Evolutionary conservation across 1,140 invertebrate species (phyloP).

Genomic region (Drosophila pachea): DNA sequence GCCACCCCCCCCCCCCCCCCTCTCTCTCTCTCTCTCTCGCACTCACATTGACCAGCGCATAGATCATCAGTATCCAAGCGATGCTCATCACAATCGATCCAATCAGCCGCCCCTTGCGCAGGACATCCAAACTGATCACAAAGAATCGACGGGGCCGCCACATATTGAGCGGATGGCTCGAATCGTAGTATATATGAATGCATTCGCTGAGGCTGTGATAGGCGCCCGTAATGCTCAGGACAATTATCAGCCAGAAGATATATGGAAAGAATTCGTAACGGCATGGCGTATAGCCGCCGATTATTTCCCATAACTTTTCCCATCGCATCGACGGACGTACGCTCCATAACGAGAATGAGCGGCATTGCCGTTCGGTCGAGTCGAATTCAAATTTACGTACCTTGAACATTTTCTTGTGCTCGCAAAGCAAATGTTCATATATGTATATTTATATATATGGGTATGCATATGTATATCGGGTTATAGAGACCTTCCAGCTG

Average conservation of each 20-base stretch:
- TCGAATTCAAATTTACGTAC: background rate
- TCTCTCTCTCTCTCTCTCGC: too few species aligned
- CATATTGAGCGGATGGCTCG: slow-evolving; percentile 7
- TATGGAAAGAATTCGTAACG: slow-evolving; percentile 29
- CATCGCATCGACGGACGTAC: slow-evolving; percentile 3
- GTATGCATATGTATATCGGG: background rate
- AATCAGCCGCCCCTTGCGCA: slow-evolving; percentile 9
- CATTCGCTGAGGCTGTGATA: slow-evolving; percentile 10
- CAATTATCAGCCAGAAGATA: slow-evolving; percentile 35
- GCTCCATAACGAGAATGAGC: slow-evolving; percentile 28
- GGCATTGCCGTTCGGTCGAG: background rate
- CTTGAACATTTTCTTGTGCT: slow-evolving; percentile 35
- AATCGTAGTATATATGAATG: background rate
- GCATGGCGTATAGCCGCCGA: slow-evolving; percentile 18
- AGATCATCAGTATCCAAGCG: slow-evolving; percentile 33
- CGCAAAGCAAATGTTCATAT: background rate
- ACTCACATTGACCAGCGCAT: slow-evolving; percentile 30
- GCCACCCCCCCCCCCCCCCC: too few species aligned
- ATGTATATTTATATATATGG: background rate
- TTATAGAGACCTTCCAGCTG: too few species aligned
- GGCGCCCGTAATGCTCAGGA: slow-evolving; percentile 2
- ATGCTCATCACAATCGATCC: slow-evolving; percentile 4
- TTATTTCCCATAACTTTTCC: background rate
- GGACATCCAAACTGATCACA: background rate
- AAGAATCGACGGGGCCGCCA: slow-evolving; percentile 39